A percentile compares a stretch with the other conserved stretches of the same genome.
Evolutionary conservation across 2,113 vertebrate genomes (phyloP).

Genomic region (Gasterosteus aculeatus): DNA sequence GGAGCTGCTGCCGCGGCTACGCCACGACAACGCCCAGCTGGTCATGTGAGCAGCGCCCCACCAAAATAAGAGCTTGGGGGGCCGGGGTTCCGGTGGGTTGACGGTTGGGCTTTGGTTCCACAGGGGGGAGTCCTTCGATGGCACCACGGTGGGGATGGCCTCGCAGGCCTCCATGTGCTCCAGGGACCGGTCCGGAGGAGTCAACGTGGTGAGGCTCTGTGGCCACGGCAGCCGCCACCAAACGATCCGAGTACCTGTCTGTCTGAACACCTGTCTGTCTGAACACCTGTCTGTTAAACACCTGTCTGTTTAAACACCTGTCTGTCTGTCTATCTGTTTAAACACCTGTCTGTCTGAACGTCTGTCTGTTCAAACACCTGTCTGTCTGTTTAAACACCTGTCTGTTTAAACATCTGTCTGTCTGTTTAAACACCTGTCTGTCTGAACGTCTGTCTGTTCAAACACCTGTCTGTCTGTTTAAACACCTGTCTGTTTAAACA

Average conservation of each 20-base stretch:
- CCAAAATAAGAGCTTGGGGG: neutral
- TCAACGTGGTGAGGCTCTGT: conserved; percentile 87
- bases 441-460: too few relatives aligned
- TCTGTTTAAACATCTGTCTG: too few relatives aligned
- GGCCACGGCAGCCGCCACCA: too few relatives aligned
- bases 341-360: too few relatives aligned
- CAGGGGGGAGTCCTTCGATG: conserved; percentile 84
- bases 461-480: too few relatives aligned
- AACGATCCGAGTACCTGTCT: too few relatives aligned
- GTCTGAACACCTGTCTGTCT: too few relatives aligned
- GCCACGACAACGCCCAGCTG: conserved; percentile 93
- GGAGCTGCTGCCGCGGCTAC: conserved; percentile 85
- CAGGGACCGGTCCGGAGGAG: conserved; percentile 85
- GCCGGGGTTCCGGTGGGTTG: fast-evolving
- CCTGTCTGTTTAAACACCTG: neutral
- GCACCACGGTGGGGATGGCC: conserved; percentile 87
- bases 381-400: too few relatives aligned
- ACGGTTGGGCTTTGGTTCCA: neutral
- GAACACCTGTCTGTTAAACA: neutral
- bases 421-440: too few relatives aligned
- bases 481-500: too few relatives aligned
- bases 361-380: too few relatives aligned
- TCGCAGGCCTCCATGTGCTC: conserved; percentile 92
- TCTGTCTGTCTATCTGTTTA: too few relatives aligned
- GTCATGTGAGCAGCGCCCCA: conserved; percentile 77